Conservation (phyloP, 2,888 invertebrate species). For the Arge pagana region DNA sequence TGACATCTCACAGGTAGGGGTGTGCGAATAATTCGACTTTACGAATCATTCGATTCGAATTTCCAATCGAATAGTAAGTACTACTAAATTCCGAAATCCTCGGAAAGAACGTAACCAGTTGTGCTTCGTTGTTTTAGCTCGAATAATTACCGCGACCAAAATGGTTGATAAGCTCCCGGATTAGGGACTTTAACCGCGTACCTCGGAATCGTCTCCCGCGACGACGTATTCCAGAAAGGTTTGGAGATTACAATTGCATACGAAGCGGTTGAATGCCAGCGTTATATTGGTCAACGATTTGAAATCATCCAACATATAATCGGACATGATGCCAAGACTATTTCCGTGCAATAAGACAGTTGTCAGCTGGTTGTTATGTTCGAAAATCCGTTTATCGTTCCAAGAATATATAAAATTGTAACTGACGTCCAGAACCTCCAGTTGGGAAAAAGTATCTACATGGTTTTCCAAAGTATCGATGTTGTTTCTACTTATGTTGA, state of each 20-base stretch:
- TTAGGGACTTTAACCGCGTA: too few species aligned
- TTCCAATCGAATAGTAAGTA: too few species aligned
- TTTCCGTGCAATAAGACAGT: constrained; percentile 61
- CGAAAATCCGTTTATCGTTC: constrained; percentile 57
- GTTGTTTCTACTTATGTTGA: constrained; percentile 62
- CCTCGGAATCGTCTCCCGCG: constrained; percentile 40
- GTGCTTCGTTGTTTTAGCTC: not conserved
- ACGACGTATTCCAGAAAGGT: constrained; percentile 59
- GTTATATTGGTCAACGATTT: constrained; percentile 58
- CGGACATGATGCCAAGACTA: constrained; percentile 63
- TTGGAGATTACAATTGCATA: constrained; percentile 65
- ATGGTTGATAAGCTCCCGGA: too few species aligned
- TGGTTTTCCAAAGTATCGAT: constrained; percentile 51
- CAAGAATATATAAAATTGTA: constrained; percentile 64
- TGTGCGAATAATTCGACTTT: too few species aligned
- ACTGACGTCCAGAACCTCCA: constrained; percentile 62
- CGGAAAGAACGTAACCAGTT: not conserved
- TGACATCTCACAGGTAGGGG: too few species aligned
- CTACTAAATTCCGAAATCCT: too few species aligned
- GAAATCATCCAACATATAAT: constrained; percentile 65
- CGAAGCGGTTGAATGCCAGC: constrained; percentile 64
- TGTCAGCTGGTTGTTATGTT: constrained; percentile 54
- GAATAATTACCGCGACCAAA: too few species aligned
- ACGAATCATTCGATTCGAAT: too few species aligned
- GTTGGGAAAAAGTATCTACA: constrained; percentile 43